Evolutionary conservation across 2,797 vertebrate genomes (phyloP), one percentile per base, ranked within the genome.

Genomic region (Mus caroli): DNA sequence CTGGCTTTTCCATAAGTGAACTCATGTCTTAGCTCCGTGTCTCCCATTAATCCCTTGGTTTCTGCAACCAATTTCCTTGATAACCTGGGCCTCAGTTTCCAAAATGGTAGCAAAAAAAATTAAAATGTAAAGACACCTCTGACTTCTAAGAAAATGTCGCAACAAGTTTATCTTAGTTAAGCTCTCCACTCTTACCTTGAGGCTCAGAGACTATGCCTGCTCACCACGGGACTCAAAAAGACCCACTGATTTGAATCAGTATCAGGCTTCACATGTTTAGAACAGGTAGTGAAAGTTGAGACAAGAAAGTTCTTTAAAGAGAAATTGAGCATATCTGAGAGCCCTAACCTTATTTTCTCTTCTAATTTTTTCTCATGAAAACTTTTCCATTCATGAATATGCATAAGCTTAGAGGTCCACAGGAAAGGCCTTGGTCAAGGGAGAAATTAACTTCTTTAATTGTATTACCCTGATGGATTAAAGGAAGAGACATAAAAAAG

Each of bases 351-450:
- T 87, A 52, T 56, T 86, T 96, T 40, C 19, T 93, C 12, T 76
- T 90, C 24, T 60, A 10, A 1, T 77, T 19, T 94, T 54, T 80
- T 96, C 34, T 88, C 34, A 92, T 37, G 89, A 92, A 85, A 92
- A 87, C 43, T 79, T 90, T 93, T 43, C 60, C 13, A 78, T 13
- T 40, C 43, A 71, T 77, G 46, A 50, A 80, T 97, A 84, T 89
- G 62, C 91, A 58, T 77, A 89, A 92, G 37, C 2, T 76, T 91
- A 92, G 28, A 19, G 6, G 1, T 80, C 6, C 90, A 54, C 19
- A 80, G 26, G 20, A 86, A 88, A 96, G 52, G 14, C 86, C 67
- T 88, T 75, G 67, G 90, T 75, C 13, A 80, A 93, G 54, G 88
- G 88, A 90, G 46, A 40, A 75, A 84, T 1, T n/a, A 91, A 50